A percentile compares a stretch with the other conserved stretches of the same genome.
Conservation (phyloP, 2,113 vertebrate species). For the Chaetura pelagica region DNA sequence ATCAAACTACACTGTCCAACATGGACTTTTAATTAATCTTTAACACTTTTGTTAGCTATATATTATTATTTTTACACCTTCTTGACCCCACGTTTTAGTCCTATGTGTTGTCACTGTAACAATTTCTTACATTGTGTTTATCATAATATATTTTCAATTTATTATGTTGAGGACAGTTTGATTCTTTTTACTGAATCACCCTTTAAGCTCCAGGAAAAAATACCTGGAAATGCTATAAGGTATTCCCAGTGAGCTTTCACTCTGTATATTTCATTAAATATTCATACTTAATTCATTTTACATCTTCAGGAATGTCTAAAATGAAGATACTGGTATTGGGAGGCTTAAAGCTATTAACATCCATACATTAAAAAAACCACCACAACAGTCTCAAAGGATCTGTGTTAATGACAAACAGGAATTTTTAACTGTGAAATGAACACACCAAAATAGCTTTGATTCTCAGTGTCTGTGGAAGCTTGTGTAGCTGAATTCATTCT, state of each 20-base stretch:
- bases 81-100: neutral
- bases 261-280: neutral
- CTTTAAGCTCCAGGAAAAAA: neutral
- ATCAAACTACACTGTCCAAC: neutral
- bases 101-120: neutral
- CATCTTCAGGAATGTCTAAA: neutral
- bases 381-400: neutral
- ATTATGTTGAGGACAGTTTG: neutral
- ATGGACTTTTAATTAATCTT: neutral
- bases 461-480: neutral
- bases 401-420: neutral
- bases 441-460: neutral
- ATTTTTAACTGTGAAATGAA: neutral
- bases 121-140: neutral
- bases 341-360: neutral
- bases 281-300: neutral
- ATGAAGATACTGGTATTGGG: neutral
- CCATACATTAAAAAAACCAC: neutral
- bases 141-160: neutral
- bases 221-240: neutral
- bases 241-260: neutral
- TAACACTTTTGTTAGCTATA: neutral
- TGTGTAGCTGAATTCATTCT: neutral
- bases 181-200: neutral
- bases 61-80: neutral